Evolutionary conservation across 1,140 invertebrate species (phyloP), one percentile per base, ranked within the genome.

Genomic region (Arctopsyche grandis): DNA sequence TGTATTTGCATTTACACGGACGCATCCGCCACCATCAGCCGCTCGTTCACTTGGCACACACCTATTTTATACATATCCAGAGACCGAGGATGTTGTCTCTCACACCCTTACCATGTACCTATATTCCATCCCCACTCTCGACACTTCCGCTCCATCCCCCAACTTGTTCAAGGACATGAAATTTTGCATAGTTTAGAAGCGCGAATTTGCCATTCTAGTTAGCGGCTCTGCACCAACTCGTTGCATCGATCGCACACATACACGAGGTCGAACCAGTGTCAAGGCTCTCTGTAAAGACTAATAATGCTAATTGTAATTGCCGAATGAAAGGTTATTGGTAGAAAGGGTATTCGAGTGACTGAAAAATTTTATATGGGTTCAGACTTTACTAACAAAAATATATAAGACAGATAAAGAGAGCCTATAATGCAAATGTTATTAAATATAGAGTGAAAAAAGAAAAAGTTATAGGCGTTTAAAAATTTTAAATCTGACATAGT

Each of bases 81-180:
- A 38, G 29, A 38, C 29, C 7, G 29, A 7, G 29, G 29, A 38
- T 38, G 29, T 38, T 38, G 29, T 7, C 29, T 38, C 12, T 19
- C 48, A 52, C 48, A 14, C 48, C 4, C 56, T 21, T 19, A 9
- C 56, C 56, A 60, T 3, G 5, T 16, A 60, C 56, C 56, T 16
- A 46, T 14, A 5, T 12, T 14, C 14, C 52, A 56, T 16, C 52
- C n/a, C n/a, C n/a, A n/a, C n/a, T 9, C 19, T 60, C 56, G 22
- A 66, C 21, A 14, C 10, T 10, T 19, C 63, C 24, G 63, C 19
- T 66, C 9, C 22, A 7, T 21, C 24, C 63, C 63, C 24, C 63
- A n/a, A 66, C 63, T 24, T 66, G 56, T 66, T 66, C 63, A 66
- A 66, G 63, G 63, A 66, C 63, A 26, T 29, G 63, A 66, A 66